Evolutionary conservation across 2,797 vertebrate species (phyloP), one percentile per base, ranked within the genome.

Genomic region (Amphiprion clarkii): DNA sequence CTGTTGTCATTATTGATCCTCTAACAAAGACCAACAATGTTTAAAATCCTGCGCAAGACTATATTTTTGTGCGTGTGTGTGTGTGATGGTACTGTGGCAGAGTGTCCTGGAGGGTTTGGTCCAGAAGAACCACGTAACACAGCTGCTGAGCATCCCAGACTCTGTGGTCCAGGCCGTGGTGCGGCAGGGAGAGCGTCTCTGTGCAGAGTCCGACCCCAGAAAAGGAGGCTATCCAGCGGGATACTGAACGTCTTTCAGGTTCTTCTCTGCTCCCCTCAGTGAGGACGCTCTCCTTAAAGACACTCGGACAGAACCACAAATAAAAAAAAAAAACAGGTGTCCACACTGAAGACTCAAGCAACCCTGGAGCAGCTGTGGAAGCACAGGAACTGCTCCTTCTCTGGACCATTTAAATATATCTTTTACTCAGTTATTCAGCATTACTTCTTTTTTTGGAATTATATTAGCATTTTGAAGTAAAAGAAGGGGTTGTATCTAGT

Each of bases 161-260:
- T 89, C 95, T 0, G 93, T 94, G 76, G 95, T 95, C 44, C 95
- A 96, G 82, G 95, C 93, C 0, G 92, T 96, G 62, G 88, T 96
- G 46, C 90, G 92, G 40, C 89, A 94, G 79, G 94, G 93, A 23
- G 90, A 93, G 62, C 89, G 58, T 29, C 84, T 95, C 64, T 93
- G 82, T 39, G 95, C 95, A 0, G 94, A 95, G 87, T 95, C 93
- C 0, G 95, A 96, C 81, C 93, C 89, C 58, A 90, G 95, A 75
- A 96, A 96, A 91, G 95, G 95, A 75, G 95, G 95, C 66, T 93
- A 94, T 66, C 95, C 95, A 1, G 95, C 93, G 0, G 95, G 95
- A 46, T 96, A 96, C 90, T 96, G 88, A 95, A 36, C 44, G 2
- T 46, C 33, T 42, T 17, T 46, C 58, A 29, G 55, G 56, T 25